phyloP scores from a whole-genome alignment of 2,888 invertebrate species.

The Notocelia uddmanniana region DNA sequence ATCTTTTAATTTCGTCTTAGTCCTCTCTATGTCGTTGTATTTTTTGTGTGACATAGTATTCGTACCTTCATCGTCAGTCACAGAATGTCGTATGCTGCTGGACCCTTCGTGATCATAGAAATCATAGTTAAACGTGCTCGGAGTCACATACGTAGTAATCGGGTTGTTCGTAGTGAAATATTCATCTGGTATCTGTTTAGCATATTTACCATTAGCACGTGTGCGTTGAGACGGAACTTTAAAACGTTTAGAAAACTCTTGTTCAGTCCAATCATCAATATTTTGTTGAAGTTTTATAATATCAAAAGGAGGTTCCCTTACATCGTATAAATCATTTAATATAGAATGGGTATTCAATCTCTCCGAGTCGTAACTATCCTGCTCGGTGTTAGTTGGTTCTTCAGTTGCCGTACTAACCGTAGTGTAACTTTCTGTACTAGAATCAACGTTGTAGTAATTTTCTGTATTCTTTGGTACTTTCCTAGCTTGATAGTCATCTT shows the following conservation, averaged over 20 bases:
- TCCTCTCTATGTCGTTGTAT: slow-evolving; percentile 72
- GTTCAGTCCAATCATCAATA: slow-evolving; percentile 94
- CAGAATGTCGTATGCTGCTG: slow-evolving; percentile 76
- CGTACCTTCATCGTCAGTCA: slow-evolving; percentile 67
- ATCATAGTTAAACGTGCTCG: slow-evolving; percentile 70
- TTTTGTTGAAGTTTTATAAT: slow-evolving; percentile 91
- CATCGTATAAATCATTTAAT: slow-evolving; percentile 73
- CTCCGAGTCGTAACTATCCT: slow-evolving; percentile 83
- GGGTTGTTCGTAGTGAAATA: slow-evolving; percentile 89
- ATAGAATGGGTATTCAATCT: slow-evolving; percentile 73
- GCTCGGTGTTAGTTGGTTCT: slow-evolving; percentile 57
- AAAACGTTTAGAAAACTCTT: slow-evolving; percentile 87
- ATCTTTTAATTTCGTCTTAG: slow-evolving; percentile 61
- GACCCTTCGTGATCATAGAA: slow-evolving; percentile 81
- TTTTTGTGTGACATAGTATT: slow-evolving; percentile 64
- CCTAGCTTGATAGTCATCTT: slow-evolving; percentile 76
- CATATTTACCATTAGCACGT: slow-evolving; percentile 85
- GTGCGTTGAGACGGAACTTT: slow-evolving; percentile 76
- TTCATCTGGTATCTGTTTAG: slow-evolving; percentile 92
- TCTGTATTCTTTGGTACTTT: slow-evolving; percentile 78
- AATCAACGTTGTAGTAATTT: slow-evolving; percentile 53
- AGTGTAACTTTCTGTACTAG: slow-evolving; percentile 63
- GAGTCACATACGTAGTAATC: slow-evolving; percentile 63
- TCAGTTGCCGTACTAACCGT: slow-evolving; percentile 65
- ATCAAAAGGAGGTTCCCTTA: slow-evolving; percentile 88